Evolutionary conservation across 2,113 vertebrate species (phyloP).

Genomic region (human (Homo sapiens)): GRCh38 chr12:87940501-87941000

Average conservation of each 20-base stretch:
- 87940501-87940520: neutral
- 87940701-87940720: constrained; percentile 6
- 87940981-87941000: neutral
- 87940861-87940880: neutral
- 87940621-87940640: constrained; percentile 39
- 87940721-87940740: neutral
- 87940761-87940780: constrained; percentile 40
- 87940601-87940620: neutral
- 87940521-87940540: neutral
- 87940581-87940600: neutral
- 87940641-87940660: neutral
- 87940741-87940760: constrained; percentile 15
- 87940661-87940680: neutral
- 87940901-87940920: neutral
- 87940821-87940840: constrained; percentile 27
- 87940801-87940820: neutral
- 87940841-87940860: neutral
- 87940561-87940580: neutral
- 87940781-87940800: constrained; percentile 41
- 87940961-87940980: neutral
- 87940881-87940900: neutral
- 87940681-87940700: neutral
- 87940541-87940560: neutral
- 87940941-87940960: neutral
- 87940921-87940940: neutral